Conservation (phyloP, 2,113 vertebrate genomes). For the Cinclus mexicanus region DNA sequence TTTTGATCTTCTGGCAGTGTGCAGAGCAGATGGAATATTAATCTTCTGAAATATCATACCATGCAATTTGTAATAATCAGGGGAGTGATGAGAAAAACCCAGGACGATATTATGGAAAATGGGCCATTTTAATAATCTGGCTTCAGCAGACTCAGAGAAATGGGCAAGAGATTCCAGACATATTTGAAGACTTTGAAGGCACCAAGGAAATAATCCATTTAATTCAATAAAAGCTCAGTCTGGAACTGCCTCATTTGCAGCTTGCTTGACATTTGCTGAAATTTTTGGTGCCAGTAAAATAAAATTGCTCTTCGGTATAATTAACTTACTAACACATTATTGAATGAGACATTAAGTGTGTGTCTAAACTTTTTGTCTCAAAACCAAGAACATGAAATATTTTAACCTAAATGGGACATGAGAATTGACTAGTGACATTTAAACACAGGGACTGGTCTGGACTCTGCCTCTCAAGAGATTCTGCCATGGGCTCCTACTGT, state of each 20-base stretch:
- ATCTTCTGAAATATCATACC: conserved; percentile 47
- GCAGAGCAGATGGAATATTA: conserved; percentile 42
- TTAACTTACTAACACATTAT: conserved; percentile 6
- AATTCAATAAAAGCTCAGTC: conserved; percentile 17
- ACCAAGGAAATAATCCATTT: conserved; percentile 54
- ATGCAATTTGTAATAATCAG: conserved; percentile 27
- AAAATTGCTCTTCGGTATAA: neutral
- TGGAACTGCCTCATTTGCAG: conserved; percentile 23
- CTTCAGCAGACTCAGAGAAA: neutral
- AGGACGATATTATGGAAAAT: conserved; percentile 19
- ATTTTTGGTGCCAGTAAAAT: conserved; percentile 19
- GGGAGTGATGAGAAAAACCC: conserved; percentile 22
- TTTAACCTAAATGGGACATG: neutral
- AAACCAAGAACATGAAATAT: neutral
- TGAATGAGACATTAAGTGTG: neutral
- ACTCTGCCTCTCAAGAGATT: neutral
- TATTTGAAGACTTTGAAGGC: conserved; percentile 36
- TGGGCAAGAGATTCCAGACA: conserved; percentile 39
- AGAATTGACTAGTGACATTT: neutral
- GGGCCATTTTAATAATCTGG: conserved; percentile 1
- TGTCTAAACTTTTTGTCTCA: neutral
- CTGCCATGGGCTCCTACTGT: neutral
- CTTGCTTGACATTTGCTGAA: conserved; percentile 45
- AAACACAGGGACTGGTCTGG: neutral
- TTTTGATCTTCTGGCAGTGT: conserved; percentile 29